Conservation (phyloP, 2,888 invertebrate species). For the Punctoribates punctum region DNA sequence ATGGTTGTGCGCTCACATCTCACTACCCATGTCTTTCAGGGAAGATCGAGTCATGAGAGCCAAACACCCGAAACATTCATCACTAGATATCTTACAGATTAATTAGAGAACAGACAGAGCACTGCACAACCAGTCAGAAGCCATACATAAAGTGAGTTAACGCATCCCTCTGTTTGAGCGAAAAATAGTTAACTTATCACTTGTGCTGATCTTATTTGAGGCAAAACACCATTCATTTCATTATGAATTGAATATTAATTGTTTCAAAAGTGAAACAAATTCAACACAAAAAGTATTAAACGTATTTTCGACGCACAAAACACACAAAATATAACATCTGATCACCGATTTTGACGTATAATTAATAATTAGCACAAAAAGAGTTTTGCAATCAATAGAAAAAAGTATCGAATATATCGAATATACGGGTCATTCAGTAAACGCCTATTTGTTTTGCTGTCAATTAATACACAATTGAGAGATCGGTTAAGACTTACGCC, state of each 20-base stretch:
- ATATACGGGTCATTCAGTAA: conserved; percentile 8
- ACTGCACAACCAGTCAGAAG: background rate
- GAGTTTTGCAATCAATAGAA: conserved; percentile 50
- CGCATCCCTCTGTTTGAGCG: background rate
- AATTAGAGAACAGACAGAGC: background rate
- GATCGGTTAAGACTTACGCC: conserved; percentile 57
- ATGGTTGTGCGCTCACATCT: conserved; percentile 70
- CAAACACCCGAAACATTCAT: conserved; percentile 9
- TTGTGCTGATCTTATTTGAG: background rate
- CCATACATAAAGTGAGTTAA: background rate
- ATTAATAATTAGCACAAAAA: conserved; percentile 15
- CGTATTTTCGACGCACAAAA: background rate
- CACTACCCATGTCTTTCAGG: conserved; percentile 98
- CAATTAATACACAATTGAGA: background rate
- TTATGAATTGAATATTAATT: background rate
- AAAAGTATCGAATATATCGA: conserved; percentile 48
- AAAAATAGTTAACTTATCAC: conserved; percentile 2
- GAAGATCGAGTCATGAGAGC: conserved; percentile 1
- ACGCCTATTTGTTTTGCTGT: conserved; percentile 13
- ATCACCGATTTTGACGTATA: background rate
- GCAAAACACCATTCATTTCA: background rate
- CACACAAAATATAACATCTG: background rate
- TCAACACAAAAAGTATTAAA: background rate
- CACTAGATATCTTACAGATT: conserved; percentile 6
- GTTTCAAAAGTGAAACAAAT: conserved; percentile 9